Percentiles rank a stretch among this genome's conserved stretches.
phyloP scores from a whole-genome alignment of 2,113 vertebrate species.

The Grammomys dolichurus region DNA sequence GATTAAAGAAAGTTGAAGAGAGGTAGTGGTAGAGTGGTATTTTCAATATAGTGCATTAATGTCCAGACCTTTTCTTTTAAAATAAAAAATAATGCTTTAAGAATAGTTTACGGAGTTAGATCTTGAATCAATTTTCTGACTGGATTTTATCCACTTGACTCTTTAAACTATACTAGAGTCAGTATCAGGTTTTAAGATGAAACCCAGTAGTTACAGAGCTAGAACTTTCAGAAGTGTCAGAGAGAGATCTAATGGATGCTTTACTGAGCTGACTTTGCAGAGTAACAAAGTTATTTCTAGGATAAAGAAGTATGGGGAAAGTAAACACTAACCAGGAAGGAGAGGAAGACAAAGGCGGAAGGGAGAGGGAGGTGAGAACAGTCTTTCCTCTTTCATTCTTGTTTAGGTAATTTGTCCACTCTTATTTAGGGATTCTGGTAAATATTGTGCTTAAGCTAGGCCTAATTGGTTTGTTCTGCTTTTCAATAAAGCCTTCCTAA shows the following conservation, averaged over 20 bases:
- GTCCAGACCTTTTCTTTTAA: too few species aligned
- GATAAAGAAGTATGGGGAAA: not conserved
- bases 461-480: not conserved
- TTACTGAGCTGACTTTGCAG: not conserved
- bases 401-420: not conserved
- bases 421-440: not conserved
- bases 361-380: not conserved
- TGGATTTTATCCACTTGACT: not conserved
- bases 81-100: not conserved
- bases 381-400: not conserved
- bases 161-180: not conserved
- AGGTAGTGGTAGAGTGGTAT: too few species aligned
- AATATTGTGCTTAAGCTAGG: not conserved
- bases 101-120: not conserved
- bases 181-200: not conserved
- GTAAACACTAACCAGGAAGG: not conserved
- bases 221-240: not conserved
- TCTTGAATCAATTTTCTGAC: not conserved
- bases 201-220: not conserved
- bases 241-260: not conserved
- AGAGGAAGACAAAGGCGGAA: not conserved
- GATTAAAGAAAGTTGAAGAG: too few species aligned
- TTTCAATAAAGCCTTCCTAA: not conserved
- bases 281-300: not conserved
- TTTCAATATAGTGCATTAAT: not conserved